These are phyloP conservation scores for Pithys albifrons DNA, from an alignment of 2,113 vertebrate species.

Conservation along the genomic window DNA sequence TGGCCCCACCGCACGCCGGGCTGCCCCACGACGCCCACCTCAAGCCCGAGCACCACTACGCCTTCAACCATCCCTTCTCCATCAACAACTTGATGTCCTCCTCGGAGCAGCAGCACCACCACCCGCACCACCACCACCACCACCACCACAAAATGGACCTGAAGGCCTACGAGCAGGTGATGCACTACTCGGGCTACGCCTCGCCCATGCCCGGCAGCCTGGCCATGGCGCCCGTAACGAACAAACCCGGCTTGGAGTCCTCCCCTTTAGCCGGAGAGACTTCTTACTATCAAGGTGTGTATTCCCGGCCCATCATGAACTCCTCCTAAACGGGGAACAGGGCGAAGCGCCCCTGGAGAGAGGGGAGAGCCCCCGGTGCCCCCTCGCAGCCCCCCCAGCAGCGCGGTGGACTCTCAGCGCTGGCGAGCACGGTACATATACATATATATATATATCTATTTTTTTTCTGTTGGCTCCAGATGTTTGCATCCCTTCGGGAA, in stretches of 20 bases:
- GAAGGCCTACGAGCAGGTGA: constrained; percentile 98
- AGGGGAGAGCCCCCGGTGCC: not conserved
- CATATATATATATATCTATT: not conserved
- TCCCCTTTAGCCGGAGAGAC: constrained; percentile 88
- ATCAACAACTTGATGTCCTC: constrained; percentile 99
- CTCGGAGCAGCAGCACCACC: constrained; percentile 93
- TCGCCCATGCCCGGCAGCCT: constrained; percentile 93
- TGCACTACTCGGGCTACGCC: constrained; percentile 95
- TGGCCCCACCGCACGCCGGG: constrained; percentile 86
- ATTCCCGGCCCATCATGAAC: constrained; percentile 98
- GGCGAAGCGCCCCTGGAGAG: not conserved
- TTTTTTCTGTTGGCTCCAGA: not conserved
- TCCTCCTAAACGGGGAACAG: constrained; percentile 81
- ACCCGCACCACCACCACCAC: constrained; percentile 83
- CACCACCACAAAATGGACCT: constrained; percentile 95
- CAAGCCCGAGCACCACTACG: constrained; percentile 97
- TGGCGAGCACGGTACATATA: constrained; percentile 9
- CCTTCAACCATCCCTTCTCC: constrained; percentile 99
- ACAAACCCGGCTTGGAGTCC: constrained; percentile 91
- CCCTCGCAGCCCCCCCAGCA: not conserved
- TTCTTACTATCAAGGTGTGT: constrained; percentile 94
- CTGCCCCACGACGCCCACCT: constrained; percentile 92
- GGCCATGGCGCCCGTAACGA: constrained; percentile 93
- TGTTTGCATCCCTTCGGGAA: not conserved
- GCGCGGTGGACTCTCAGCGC: constrained; percentile 12